phyloP scores from a whole-genome alignment of 2,113 vertebrate species.

The Salminus brasiliensis region DNA sequence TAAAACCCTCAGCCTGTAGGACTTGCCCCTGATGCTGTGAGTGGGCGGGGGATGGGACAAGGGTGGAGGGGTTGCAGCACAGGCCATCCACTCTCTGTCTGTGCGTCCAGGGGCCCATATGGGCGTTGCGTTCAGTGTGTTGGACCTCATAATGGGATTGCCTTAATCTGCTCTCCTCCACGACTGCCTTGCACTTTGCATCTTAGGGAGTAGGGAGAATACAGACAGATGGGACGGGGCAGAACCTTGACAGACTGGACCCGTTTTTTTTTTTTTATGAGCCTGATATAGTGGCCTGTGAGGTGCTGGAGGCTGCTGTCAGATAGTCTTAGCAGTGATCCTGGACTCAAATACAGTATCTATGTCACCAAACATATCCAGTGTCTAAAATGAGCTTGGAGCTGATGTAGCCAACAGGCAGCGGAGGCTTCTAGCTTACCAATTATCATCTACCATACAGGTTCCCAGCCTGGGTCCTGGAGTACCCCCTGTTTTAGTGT shows the following conservation, averaged over 20 bases:
- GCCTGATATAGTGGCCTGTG: not conserved
- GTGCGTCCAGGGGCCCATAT: conserved; percentile 25
- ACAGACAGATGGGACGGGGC: not conserved
- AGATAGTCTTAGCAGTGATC: not conserved
- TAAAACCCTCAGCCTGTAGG: conserved; percentile 30
- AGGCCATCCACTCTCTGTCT: not conserved
- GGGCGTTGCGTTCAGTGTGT: conserved; percentile 31
- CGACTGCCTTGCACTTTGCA: too few relatives aligned
- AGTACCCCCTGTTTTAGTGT: too few relatives aligned
- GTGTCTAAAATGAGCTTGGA: too few relatives aligned
- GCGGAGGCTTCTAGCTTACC: too few relatives aligned
- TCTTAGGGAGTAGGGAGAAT: not conserved
- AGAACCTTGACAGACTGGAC: conserved; percentile 12
- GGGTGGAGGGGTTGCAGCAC: not conserved
- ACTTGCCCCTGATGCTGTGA: conserved; percentile 10
- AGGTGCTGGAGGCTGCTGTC: not conserved
- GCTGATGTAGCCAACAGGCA: too few relatives aligned
- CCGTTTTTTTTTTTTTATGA: conserved; percentile 6
- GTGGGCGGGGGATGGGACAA: not conserved
- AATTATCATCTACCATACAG: too few relatives aligned
- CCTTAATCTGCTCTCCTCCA: conserved; percentile 37
- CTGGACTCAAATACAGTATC: not conserved
- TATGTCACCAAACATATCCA: not conserved
- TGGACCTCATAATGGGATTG: conserved; percentile 49
- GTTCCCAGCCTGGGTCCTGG: too few relatives aligned